Evolutionary conservation across 2,888 invertebrate species (phyloP).

Genomic region (Phania funesta): DNA sequence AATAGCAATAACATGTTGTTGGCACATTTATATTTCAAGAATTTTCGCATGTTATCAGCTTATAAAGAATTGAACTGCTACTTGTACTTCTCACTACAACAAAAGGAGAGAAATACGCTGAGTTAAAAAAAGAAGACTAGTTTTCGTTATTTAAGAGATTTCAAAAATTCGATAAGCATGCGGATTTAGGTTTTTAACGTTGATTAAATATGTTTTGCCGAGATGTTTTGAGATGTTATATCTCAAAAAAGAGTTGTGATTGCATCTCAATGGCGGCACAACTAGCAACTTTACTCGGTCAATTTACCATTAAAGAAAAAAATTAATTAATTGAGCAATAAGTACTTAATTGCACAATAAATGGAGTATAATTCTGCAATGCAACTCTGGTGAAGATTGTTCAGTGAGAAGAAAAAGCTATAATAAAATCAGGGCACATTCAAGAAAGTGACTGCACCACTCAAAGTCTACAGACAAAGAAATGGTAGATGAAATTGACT

Average conservation of each 20-base stretch:
- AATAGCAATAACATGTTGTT: conserved; percentile 61
- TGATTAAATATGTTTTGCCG: not conserved
- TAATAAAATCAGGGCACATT: too few species aligned
- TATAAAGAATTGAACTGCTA: conserved; percentile 71
- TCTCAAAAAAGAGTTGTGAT: not conserved
- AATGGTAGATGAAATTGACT: too few species aligned
- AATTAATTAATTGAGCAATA: too few species aligned
- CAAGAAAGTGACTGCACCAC: too few species aligned
- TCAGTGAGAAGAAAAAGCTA: too few species aligned
- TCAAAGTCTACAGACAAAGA: too few species aligned
- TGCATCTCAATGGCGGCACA: too few species aligned
- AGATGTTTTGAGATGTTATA: not conserved
- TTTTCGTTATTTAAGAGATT: conserved; percentile 51
- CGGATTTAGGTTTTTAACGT: conserved; percentile 39
- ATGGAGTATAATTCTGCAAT: too few species aligned
- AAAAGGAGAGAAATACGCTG: conserved; percentile 10
- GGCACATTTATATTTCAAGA: conserved; percentile 69
- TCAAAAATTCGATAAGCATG: conserved; percentile 62
- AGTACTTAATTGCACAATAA: too few species aligned
- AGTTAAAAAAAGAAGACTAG: conserved; percentile 47
- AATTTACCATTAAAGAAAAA: too few species aligned
- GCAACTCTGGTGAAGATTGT: too few species aligned
- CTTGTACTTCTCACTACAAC: not conserved
- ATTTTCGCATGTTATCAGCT: conserved; percentile 79
- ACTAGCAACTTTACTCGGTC: too few species aligned